Evolutionary conservation across 2,888 invertebrate genomes (phyloP).

Genomic region (Drosophila setosimentum): DNA sequence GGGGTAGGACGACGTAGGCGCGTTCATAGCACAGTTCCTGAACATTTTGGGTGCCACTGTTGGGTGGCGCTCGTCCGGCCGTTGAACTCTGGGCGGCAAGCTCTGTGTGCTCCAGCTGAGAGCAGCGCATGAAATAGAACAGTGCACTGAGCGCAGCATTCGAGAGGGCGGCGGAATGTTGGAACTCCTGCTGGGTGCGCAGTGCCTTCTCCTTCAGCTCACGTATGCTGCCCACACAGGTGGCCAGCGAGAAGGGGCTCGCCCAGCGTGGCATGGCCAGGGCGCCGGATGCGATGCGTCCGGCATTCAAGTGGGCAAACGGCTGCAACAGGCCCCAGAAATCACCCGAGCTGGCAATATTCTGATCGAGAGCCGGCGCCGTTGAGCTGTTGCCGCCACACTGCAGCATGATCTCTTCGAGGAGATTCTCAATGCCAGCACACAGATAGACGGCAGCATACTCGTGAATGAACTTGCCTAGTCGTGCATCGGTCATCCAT

Average conservation of each 20-base stretch:
- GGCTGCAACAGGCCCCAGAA: conserved; percentile 96
- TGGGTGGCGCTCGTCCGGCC: conserved; percentile 61
- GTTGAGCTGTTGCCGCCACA: conserved; percentile 89
- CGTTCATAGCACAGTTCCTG: conserved; percentile 94
- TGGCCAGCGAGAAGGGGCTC: conserved; percentile 90
- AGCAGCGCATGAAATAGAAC: conserved; percentile 97
- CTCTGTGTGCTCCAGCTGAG: conserved; percentile 91
- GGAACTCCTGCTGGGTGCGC: conserved; percentile 86
- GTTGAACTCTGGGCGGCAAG: conserved; percentile 80
- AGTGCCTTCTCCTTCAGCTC: conserved; percentile 92
- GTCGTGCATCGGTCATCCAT: conserved; percentile 96
- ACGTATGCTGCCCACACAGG: conserved; percentile 93
- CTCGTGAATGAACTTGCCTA: conserved; percentile 95
- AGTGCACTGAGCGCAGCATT: conserved; percentile 91
- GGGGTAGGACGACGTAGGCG: conserved; percentile 94
- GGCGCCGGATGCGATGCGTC: conserved; percentile 94
- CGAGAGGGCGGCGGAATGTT: conserved; percentile 86
- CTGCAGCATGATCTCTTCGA: conserved; percentile 93
- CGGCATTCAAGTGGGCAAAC: conserved; percentile 95
- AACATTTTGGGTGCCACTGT: conserved; percentile 83
- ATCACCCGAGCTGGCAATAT: conserved; percentile 94
- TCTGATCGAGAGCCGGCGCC: conserved; percentile 92
- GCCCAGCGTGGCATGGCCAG: conserved; percentile 94
- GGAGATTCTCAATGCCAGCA: conserved; percentile 94
- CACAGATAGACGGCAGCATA: conserved; percentile 96